phyloP scores from a whole-genome alignment of 1,140 invertebrate genomes.

The Atta texana region DNA sequence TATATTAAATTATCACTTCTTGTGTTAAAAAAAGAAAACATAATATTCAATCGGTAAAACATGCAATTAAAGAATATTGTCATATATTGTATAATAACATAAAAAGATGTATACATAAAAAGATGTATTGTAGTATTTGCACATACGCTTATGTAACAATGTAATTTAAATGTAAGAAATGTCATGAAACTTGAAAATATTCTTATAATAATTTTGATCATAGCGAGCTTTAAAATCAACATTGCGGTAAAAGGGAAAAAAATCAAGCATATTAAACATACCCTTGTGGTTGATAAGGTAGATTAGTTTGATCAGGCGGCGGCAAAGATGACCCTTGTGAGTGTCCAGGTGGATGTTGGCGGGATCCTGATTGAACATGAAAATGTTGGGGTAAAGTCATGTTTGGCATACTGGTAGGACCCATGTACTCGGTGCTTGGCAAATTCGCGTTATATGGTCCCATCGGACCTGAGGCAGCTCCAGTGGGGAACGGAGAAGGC shows the following conservation, averaged over 20 bases:
- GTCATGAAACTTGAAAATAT: background rate
- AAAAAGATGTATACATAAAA: background rate
- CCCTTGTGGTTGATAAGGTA: slow-evolving; percentile 82
- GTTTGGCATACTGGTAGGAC: slow-evolving; percentile 72
- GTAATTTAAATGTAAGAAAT: slow-evolving; percentile 7
- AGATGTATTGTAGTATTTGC: background rate
- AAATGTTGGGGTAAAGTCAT: slow-evolving; percentile 82
- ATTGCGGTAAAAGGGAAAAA: background rate
- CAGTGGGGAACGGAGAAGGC: slow-evolving; percentile 74
- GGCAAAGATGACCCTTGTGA: slow-evolving; percentile 73
- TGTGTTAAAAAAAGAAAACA: slow-evolving; percentile 1
- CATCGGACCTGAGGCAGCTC: slow-evolving; percentile 60
- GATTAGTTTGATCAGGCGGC: slow-evolving; percentile 78
- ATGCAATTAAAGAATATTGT: background rate
- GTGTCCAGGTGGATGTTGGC: slow-evolving; percentile 76
- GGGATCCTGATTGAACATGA: slow-evolving; percentile 79
- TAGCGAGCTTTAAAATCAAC: background rate
- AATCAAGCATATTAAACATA: slow-evolving; percentile 57
- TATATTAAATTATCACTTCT: slow-evolving; percentile 61
- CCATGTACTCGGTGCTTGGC: slow-evolving; percentile 77
- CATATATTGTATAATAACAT: background rate
- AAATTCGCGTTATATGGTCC: slow-evolving; percentile 78
- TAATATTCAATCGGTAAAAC: background rate
- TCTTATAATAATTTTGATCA: slow-evolving; percentile 1
- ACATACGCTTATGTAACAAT: background rate